Base-by-base conservation (phyloP, 2,888 invertebrate genomes). In the Ichneumon xanthorius region DNA sequence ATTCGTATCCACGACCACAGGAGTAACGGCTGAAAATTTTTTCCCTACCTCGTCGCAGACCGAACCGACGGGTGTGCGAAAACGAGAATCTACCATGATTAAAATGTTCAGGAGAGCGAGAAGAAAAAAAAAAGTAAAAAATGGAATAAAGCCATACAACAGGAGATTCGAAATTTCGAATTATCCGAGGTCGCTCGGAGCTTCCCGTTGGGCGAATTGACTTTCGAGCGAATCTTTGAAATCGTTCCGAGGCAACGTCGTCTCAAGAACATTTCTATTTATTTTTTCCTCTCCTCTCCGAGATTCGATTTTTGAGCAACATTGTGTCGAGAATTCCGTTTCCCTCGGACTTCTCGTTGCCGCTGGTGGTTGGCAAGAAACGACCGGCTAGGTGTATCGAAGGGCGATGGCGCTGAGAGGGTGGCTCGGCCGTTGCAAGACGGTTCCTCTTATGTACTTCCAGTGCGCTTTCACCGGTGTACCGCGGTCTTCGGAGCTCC, bases 21-120 rank as follows among this genome's bases (percentile, higher is more conserved):
- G 48, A 65, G 40, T 71, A 80, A 73, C 76, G 76, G 22, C 3
- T 22, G 26, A 55, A 71, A 11, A 14, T 68, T 40, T 58, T n/a
- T n/a, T n/a, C 4, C 48, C 53, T 58, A 45, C 70, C 72, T 1
- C 37, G 40, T 45, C n/a, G 37, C 55, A 63, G 65, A n/a, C 16
- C 22, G 70, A 22, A 70, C 67, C 16, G 33, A n/a, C 1, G 22
- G 2, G 65, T 65, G 61, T 55, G 80, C 22, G 80, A 71, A 26
- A 73, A 70, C 80, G 77, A 77, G 77, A 86, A 77, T 86, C 68
- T 65, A 73, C 67, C 85, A 83, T 80, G 85, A 86, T 83, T 86
- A 86, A 86, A 86, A 83, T 80, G 85, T 80, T 80, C 73, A 68
- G 68, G 85, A 63, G 82, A 73, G 76, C 77, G 77, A 19, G 70